phyloP scores from a whole-genome alignment of 2,113 vertebrate genomes.

The Gorsachius goisagi region DNA sequence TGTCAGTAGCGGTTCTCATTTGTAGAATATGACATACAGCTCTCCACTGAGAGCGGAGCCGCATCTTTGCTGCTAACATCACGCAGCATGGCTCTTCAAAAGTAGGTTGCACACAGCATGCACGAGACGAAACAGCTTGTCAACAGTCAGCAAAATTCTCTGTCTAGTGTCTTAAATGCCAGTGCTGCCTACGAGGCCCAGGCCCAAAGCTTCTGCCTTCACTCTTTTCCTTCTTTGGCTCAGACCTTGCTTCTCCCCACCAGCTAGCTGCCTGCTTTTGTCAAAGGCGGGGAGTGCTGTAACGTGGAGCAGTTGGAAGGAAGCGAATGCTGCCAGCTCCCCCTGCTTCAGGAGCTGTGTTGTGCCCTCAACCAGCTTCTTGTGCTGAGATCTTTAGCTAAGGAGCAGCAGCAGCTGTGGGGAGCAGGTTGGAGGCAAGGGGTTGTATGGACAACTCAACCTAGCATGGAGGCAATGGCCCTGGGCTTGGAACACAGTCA shows the following conservation, averaged over 20 bases:
- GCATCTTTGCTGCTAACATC: not conserved
- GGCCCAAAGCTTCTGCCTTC: not conserved
- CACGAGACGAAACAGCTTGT: not conserved
- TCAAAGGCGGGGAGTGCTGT: not conserved
- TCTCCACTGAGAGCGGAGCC: not conserved
- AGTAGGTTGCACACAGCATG: not conserved
- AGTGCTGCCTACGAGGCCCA: not conserved
- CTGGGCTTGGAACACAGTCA: not conserved
- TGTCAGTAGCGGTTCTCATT: not conserved
- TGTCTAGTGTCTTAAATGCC: not conserved
- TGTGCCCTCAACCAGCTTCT: not conserved
- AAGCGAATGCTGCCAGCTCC: not conserved
- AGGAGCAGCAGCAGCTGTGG: not conserved
- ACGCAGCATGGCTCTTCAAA: not conserved
- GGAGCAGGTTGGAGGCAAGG: not conserved
- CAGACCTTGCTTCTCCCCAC: not conserved
- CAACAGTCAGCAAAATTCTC: not conserved
- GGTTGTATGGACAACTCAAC: accelerated
- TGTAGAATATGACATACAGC: not conserved
- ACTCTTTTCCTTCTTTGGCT: not conserved
- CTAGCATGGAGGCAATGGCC: accelerated
- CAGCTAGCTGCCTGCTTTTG: not conserved
- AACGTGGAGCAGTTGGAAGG: not conserved
- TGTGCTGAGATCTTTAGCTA: not conserved
- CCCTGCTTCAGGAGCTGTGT: not conserved